Evolutionary conservation across 1,140 invertebrate genomes (phyloP), one percentile per base, ranked within the genome.

Genomic region (Drosophila jambulina): DNA sequence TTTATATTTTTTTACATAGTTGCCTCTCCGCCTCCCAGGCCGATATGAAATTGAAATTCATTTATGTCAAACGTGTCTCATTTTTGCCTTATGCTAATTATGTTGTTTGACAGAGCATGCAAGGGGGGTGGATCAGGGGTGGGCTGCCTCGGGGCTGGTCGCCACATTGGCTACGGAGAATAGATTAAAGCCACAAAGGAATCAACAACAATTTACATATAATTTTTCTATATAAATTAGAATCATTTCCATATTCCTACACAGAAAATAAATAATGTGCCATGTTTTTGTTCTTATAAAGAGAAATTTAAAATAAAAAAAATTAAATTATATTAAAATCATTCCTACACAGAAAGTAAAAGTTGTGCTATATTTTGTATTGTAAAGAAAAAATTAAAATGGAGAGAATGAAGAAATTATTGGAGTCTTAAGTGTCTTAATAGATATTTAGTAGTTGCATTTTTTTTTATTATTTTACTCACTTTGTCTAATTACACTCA

Each of bases 51-150:
- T 80, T 87, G 48, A 80, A 87, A 83, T 80, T 83, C 53, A 79
- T 78, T 82, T 76, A 80, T 87, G 84, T 80, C 53, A 75, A 78
- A 84, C 83, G 76, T 87, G 79, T 87, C 79, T 87, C 70, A 69
- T 70, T 87, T 79, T 68, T 27, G 64, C 67, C 72, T 67, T 74
- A 87, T 86, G 71, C 48, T 77, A 82, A 86, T 86, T 86, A 86
- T 76, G 84, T 56, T 76, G 77, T 71, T 75, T 69, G 53, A 38
- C 21, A 32, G 53, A 61, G 53, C 57, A 64, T 78, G 58, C 38
- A 64, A 57, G 9, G 46, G 21, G 43, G 23, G n/a, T 42, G 23
- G 3, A 2, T 17, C 23, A 36, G 42, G 43, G 51, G 21, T 32
- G 32, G 17, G 19, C 6, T 67, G 27, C 46, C 45, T 13, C 32